phyloP scores from a whole-genome alignment of 2,113 vertebrate species.

The Ceyx margarethae region DNA sequence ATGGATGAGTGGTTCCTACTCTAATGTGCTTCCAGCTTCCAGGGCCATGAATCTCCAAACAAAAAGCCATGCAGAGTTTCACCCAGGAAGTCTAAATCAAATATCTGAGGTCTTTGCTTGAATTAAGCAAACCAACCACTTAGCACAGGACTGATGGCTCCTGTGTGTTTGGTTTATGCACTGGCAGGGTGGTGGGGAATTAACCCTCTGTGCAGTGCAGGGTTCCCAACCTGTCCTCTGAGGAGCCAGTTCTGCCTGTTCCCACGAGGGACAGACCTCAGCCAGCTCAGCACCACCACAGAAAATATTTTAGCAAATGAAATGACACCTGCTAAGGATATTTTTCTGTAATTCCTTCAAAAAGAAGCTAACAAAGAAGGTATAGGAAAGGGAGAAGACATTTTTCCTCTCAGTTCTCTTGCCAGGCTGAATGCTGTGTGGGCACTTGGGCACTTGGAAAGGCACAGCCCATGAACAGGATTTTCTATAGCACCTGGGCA shows the following conservation, averaged over 20 bases:
- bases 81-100: constrained; percentile 33
- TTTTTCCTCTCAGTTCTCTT: not conserved
- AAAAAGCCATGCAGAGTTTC: not conserved
- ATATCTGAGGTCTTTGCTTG: not conserved
- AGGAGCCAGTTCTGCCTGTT: not conserved
- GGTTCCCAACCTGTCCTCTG: not conserved
- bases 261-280: not conserved
- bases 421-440: not conserved
- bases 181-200: not conserved
- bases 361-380: not conserved
- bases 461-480: not conserved
- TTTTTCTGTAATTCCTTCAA: not conserved
- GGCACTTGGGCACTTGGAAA: not conserved
- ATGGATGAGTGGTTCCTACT: not conserved
- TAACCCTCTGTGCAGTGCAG: rapidly evolving
- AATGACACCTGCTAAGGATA: not conserved
- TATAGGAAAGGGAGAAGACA: not conserved
- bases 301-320: not conserved
- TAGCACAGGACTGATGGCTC: not conserved
- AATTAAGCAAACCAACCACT: not conserved
- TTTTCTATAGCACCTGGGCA: not conserved
- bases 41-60: constrained; percentile 1
- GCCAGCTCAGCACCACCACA: not conserved
- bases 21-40: constrained; percentile 11
- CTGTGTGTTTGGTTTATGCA: not conserved